Evolutionary conservation across 1,140 invertebrate species (phyloP), one percentile per base, ranked within the genome.

Genomic region (Atta colombica): DNA sequence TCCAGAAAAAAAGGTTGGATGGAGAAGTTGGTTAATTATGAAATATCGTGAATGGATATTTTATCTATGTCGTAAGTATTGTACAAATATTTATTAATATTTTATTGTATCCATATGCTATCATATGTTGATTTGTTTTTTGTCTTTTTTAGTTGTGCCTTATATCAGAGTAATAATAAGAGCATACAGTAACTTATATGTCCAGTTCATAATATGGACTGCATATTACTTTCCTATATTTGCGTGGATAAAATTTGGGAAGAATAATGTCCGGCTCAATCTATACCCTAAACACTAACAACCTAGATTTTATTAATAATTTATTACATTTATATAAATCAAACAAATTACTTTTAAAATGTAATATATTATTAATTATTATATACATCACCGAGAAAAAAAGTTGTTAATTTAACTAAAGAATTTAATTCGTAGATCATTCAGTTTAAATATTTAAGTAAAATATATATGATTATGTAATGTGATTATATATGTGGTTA

Each of bases 81-180:
- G 4, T 35, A 39, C 3, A 6, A 1, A 21, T 35, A 63, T 51
- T 66, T 51, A 7, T 63, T 39, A 0, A 51, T 14, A 66, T 51
- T 49, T 65, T 8, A 65, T 78, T 21, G 1, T 21, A 49, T 51
- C 35, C 35, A 45, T 35, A 7, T 21, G 4, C 5, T 21, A 21
- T 21, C 2, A 8, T 58, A n/a, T 28, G 0, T 3, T 53, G 25
- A 53, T 35, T 39, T 28, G 8, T 63, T 68, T 77, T 74, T 2
- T 21, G 0, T 65, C 25, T 61, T 25, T 88, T 90, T 8, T 16
- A 94, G 93, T 35, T 63, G 8, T 86, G 0, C 92, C 93, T 0
- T 71, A 77, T 18, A 85, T 94, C 2, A 90, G 93, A 7, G 0
- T 12, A 16, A 10, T 91, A 3, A 0, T 88, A 3, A 86, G 87